A percentile compares a stretch with the other conserved stretches of the same genome.
These are phyloP conservation scores for Eutrigla gurnardus DNA, from an alignment of 2,797 vertebrate genomes.

Conservation along the genomic window DNA sequence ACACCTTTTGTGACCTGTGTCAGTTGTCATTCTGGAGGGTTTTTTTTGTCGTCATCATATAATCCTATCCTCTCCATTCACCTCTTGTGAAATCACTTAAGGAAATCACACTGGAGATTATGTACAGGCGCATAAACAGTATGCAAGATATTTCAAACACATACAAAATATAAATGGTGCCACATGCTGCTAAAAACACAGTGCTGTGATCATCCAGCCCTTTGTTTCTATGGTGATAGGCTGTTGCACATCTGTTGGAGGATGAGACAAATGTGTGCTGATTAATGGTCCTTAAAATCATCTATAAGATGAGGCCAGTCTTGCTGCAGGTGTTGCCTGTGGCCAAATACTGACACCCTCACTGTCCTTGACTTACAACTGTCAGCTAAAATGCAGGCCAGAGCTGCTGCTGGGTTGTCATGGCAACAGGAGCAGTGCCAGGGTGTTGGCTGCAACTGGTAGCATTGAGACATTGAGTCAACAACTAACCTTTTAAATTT, in stretches of 20 bases:
- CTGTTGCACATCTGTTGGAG: neutral
- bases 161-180: neutral
- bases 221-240: constrained; percentile 8
- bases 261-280: neutral
- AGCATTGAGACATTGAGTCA: too few relatives aligned
- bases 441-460: constrained; percentile 42
- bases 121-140: neutral
- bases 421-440: constrained; percentile 52
- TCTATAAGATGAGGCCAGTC: neutral
- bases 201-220: neutral
- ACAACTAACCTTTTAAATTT: too few relatives aligned
- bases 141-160: neutral
- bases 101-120: neutral
- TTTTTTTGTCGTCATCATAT: neutral
- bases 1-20: neutral
- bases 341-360: constrained; percentile 29
- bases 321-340: constrained; percentile 31
- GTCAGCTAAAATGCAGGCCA: constrained; percentile 28
- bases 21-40: neutral
- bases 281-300: constrained; percentile 10
- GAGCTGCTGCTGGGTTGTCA: constrained; percentile 59
- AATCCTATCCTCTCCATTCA: neutral
- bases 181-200: neutral
- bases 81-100: neutral
- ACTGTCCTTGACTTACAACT: constrained; percentile 57